Evolutionary conservation across 1,140 invertebrate species (phyloP), one percentile per base, ranked within the genome.

Genomic region (Elysia chlorotica): DNA sequence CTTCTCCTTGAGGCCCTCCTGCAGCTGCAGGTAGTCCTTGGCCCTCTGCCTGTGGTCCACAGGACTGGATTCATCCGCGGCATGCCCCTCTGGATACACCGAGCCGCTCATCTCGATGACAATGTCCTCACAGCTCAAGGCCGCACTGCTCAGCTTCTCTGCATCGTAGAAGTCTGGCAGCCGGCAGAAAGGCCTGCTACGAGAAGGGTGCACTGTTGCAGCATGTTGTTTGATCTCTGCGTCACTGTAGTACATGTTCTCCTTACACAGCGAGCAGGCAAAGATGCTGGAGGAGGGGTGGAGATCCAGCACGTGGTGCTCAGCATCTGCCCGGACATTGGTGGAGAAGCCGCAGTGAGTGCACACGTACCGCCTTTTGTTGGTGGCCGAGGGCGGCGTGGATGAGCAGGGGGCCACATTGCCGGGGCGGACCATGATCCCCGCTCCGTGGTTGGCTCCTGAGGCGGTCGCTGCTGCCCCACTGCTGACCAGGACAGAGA

Each of bases 181-280:
- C 38, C 77, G 76, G 67, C 79, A 82, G 67, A 79, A 84, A 21
- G 76, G 74, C 14, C 79, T 75, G 2, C 76, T 74, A 33, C 78
- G 68, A 56, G 78, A 69, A 0, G 83, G 83, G 73, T 84, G 83
- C 33, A 76, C 74, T 14, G 76, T 63, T 59, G 74, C 65, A 68
- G 78, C 80, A 48, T 84, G 83, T 21, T 70, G 35, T 10, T 71
- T 65, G 25, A 84, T 81, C 21, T 79, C 77, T 57, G 78, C 76
- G 25, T 80, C 76, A 37, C 76, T 76, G 36, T 73, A 73, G 65
- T 71, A 77, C 10, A 80, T 66, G 48, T 69, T 69, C 53, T 82
- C 78, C 36, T 81, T 76, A 74, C 83, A 84, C 17, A 82, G 63
- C 36, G 77, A 77, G 66, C 83, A 84, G 25, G 77, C 73, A 74